Percentiles rank a stretch among this genome's conserved stretches.
These are phyloP conservation scores for Dinocampus coccinellae DNA, from an alignment of 2,888 invertebrate species.

Conservation along the genomic window DNA sequence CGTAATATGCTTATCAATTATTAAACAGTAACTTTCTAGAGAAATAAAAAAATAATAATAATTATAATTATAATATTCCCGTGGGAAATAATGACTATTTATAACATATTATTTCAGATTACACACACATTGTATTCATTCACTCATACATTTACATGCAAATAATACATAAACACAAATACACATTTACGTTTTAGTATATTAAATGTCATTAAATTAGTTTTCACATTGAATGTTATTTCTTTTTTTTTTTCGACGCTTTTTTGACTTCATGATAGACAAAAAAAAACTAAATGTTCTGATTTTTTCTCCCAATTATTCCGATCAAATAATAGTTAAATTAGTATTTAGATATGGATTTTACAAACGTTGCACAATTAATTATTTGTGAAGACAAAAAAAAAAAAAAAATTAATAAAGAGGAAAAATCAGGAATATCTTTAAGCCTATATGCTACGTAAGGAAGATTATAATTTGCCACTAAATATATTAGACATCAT, in stretches of 20 bases:
- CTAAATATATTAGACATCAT: constrained; percentile 12
- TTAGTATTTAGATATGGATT: constrained; percentile 23
- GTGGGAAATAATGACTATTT: constrained; percentile 54
- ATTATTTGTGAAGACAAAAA: constrained; percentile 13
- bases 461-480: constrained; percentile 5
- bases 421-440: too few relatives aligned
- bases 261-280: neutral
- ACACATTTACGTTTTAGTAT: constrained; percentile 53
- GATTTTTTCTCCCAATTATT: constrained; percentile 29
- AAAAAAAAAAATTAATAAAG: constrained; percentile 9
- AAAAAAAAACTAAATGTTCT: constrained; percentile 35
- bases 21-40: constrained; percentile 60
- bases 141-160: constrained; percentile 31
- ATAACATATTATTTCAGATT: constrained; percentile 52
- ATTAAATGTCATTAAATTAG: constrained; percentile 45
- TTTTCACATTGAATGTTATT: constrained; percentile 15
- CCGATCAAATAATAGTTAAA: constrained; percentile 12
- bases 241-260: neutral
- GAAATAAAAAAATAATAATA: constrained; percentile 27
- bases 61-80: constrained; percentile 44
- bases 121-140: constrained; percentile 35
- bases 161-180: constrained; percentile 32
- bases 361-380: constrained; percentile 46
- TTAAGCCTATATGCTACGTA: neutral
- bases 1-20: constrained; percentile 57